Evolutionary conservation across 1,140 invertebrate species (phyloP).

Genomic region (Lasioglossum albipes): DNA sequence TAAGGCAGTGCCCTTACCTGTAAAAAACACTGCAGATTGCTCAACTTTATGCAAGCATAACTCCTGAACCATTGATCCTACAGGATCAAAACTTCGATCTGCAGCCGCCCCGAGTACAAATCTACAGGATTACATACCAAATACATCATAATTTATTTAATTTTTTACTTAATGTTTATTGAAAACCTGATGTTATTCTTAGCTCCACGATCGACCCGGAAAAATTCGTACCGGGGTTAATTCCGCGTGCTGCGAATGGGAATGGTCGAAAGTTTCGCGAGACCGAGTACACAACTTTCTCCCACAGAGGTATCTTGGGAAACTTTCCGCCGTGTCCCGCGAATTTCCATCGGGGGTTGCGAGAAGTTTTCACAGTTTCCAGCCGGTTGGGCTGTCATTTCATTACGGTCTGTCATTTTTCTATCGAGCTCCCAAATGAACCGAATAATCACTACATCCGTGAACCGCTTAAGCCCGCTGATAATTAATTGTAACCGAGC

Average conservation of each 20-base stretch:
- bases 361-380: neutral
- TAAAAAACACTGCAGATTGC: too few species aligned
- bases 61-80: too few species aligned
- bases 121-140: too few species aligned
- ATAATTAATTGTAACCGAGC: constrained; percentile 47
- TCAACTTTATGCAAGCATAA: too few species aligned
- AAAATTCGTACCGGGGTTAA: neutral
- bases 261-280: neutral
- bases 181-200: too few species aligned
- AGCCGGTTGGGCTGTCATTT: neutral
- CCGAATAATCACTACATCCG: constrained; percentile 19
- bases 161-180: too few species aligned
- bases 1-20: too few species aligned
- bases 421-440: constrained; percentile 8
- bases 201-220: too few species aligned
- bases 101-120: too few species aligned
- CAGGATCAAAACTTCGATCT: too few species aligned
- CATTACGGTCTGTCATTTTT: neutral
- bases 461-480: constrained; percentile 31
- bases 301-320: neutral
- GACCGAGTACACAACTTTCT: neutral
- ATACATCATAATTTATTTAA: too few species aligned
- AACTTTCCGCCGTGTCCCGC: neutral
- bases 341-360: neutral
- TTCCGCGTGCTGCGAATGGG: neutral